phyloP scores from a whole-genome alignment of 2,113 vertebrate genomes.

The Coptodon rendalli region DNA sequence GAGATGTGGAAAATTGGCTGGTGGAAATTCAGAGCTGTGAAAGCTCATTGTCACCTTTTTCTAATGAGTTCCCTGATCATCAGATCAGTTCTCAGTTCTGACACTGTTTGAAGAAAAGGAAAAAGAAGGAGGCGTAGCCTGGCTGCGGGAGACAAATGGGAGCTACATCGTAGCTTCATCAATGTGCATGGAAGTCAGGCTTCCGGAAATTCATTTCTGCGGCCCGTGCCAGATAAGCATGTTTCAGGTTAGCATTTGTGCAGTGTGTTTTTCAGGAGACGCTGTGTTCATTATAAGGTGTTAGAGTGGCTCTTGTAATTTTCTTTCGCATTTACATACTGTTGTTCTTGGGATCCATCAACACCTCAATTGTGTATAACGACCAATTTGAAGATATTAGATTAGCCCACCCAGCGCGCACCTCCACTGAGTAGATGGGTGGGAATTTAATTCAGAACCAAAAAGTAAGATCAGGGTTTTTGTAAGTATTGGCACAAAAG shows the following conservation, averaged over 20 bases:
- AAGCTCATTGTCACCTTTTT: constrained; percentile 82
- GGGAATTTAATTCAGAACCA: constrained; percentile 28
- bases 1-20: constrained; percentile 53
- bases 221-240: constrained; percentile 56
- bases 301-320: constrained; percentile 59
- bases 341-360: constrained; percentile 60
- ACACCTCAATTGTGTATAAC: constrained; percentile 62
- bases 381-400: constrained; percentile 64
- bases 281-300: constrained; percentile 69
- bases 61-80: constrained; percentile 71
- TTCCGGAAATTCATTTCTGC: constrained; percentile 69
- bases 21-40: constrained; percentile 58
- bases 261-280: constrained; percentile 12
- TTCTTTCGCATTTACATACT: constrained; percentile 49
- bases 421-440: constrained; percentile 14
- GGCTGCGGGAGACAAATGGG: background rate
- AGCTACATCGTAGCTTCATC: constrained; percentile 52
- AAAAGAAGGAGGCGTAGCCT: constrained; percentile 12
- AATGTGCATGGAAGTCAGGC: constrained; percentile 59
- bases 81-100: constrained; percentile 57
- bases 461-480: background rate
- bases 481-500: background rate
- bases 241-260: constrained; percentile 55
- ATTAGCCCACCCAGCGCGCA: constrained; percentile 22
- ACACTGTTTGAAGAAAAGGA: constrained; percentile 31